These are phyloP conservation scores for Ceratotherium simum DNA, from an alignment of 2,113 vertebrate genomes.

Conservation along the genomic window DNA sequence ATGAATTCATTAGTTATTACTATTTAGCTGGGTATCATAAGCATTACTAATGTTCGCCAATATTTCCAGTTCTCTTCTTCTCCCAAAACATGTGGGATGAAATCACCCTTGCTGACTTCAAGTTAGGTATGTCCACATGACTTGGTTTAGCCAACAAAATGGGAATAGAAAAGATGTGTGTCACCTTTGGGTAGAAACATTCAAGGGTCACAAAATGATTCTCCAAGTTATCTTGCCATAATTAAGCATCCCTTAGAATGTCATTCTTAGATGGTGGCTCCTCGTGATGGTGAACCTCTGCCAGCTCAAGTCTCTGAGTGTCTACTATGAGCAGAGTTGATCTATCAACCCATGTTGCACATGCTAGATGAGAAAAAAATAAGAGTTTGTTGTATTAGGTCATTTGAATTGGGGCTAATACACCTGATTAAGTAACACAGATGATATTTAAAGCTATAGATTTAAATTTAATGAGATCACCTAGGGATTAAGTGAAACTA, in stretches of 20 bases:
- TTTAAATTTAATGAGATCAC: neutral
- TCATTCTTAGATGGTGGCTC: neutral
- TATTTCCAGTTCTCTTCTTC: neutral
- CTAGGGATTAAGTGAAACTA: neutral
- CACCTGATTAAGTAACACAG: neutral
- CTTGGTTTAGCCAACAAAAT: neutral
- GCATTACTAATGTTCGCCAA: neutral
- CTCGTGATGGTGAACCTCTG: neutral
- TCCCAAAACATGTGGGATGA: neutral
- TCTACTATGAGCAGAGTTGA: neutral
- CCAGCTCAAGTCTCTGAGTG: neutral
- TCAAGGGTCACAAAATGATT: neutral
- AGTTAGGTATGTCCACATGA: neutral
- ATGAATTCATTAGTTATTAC: neutral
- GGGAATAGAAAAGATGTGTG: neutral
- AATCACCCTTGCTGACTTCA: neutral
- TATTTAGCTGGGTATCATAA: neutral
- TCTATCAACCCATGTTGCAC: neutral
- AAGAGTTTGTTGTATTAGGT: neutral
- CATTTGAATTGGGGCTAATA: neutral
- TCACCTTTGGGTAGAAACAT: neutral
- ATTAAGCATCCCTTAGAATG: neutral
- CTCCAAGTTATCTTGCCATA: neutral
- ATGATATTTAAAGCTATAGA: neutral
- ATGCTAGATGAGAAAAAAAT: neutral